phyloP scores from a whole-genome alignment of 2,888 invertebrate species.

The Nephrocerus scutellatus region DNA sequence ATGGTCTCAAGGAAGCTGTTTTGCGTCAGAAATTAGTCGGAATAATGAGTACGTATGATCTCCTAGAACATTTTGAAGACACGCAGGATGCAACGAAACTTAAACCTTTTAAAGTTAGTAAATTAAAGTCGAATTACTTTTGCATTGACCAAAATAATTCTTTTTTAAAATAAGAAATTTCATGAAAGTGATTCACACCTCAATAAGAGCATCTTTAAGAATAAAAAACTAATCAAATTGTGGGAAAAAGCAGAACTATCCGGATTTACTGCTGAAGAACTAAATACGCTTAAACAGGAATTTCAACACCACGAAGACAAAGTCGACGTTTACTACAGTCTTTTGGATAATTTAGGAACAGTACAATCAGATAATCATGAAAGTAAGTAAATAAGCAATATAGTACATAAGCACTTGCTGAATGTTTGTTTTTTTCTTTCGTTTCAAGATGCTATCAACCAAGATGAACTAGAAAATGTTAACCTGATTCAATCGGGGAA shows the following conservation, averaged over 20 bases:
- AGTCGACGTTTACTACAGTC: slow-evolving; percentile 78
- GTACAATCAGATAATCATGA: slow-evolving; percentile 54
- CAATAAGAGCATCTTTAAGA: slow-evolving; percentile 75
- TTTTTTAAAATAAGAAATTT: too few species aligned
- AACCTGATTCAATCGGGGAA: slow-evolving; percentile 60
- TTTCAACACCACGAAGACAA: slow-evolving; percentile 89
- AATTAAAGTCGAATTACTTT: neutral
- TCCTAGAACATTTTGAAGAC: slow-evolving; percentile 73
- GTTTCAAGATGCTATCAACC: slow-evolving; percentile 68
- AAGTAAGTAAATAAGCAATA: slow-evolving; percentile 50
- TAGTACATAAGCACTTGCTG: neutral
- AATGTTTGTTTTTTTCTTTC: too few species aligned
- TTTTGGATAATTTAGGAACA: slow-evolving; percentile 63
- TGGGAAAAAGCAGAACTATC: slow-evolving; percentile 85
- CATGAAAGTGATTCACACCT: slow-evolving; percentile 51
- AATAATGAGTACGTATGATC: slow-evolving; percentile 73
- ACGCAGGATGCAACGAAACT: slow-evolving; percentile 52
- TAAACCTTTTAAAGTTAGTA: slow-evolving; percentile 37
- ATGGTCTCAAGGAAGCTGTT: slow-evolving; percentile 75
- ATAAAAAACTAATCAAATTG: slow-evolving; percentile 80
- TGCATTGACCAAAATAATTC: too few species aligned
- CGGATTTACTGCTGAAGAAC: slow-evolving; percentile 79
- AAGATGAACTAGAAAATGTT: slow-evolving; percentile 65
- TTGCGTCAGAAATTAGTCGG: slow-evolving; percentile 71
- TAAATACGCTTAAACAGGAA: slow-evolving; percentile 77